phyloP scores from a whole-genome alignment of 2,113 vertebrate genomes.

The Benitochromis conjunctus region DNA sequence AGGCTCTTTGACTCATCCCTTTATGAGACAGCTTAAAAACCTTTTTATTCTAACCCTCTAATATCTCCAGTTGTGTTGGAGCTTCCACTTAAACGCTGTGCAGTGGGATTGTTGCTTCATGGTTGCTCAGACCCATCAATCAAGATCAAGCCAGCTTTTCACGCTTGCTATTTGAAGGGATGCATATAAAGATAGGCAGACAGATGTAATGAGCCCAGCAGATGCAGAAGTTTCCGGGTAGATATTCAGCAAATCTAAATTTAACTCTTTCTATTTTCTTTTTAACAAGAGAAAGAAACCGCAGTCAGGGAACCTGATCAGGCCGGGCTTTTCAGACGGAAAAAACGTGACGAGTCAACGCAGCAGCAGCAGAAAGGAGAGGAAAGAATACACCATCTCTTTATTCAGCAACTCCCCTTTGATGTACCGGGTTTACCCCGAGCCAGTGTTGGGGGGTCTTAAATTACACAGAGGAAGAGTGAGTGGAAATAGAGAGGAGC shows the following conservation, averaged over 20 bases:
- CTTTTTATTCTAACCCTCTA: neutral
- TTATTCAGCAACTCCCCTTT: slow-evolving; percentile 4
- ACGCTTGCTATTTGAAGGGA: slow-evolving; percentile 12
- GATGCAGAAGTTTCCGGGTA: neutral
- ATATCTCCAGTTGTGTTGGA: neutral
- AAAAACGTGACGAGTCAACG: slow-evolving; percentile 43
- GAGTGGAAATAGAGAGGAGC: slow-evolving; percentile 50
- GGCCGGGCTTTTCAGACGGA: slow-evolving; percentile 25
- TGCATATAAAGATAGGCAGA: neutral
- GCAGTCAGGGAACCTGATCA: slow-evolving; percentile 37
- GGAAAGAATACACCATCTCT: neutral
- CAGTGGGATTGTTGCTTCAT: neutral
- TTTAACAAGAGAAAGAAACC: slow-evolving; percentile 39
- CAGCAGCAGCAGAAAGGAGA: neutral
- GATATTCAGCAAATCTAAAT: slow-evolving; percentile 32
- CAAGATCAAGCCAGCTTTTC: neutral
- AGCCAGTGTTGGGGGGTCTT: slow-evolving; percentile 35
- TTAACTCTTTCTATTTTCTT: slow-evolving; percentile 25
- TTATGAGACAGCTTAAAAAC: neutral
- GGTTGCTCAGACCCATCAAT: neutral
- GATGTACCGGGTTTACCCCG: slow-evolving; percentile 27
- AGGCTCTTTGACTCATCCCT: neutral
- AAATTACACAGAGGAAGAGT: slow-evolving; percentile 47
- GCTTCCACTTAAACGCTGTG: neutral
- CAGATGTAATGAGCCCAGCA: neutral